Evolutionary conservation across 2,888 invertebrate genomes (phyloP).

Genomic region (Pasiphila rectangulata): DNA sequence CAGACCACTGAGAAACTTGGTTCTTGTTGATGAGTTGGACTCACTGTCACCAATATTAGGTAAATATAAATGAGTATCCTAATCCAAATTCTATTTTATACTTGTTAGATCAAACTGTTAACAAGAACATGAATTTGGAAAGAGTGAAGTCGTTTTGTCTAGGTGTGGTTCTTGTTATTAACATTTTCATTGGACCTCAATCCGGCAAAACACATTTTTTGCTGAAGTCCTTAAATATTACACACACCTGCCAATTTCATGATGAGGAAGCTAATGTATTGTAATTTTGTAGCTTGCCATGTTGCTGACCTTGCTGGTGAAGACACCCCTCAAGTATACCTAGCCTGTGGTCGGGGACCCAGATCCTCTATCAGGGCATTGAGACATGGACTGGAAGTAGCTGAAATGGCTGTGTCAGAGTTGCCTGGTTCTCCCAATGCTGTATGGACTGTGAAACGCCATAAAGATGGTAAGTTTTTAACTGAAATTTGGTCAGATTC

Average conservation of each 20-base stretch:
- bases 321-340: slow-evolving; percentile 98
- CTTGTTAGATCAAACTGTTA: slow-evolving; percentile 19
- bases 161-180: slow-evolving; percentile 21
- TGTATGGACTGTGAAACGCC: slow-evolving; percentile 98
- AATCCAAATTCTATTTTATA: slow-evolving; percentile 13
- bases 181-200: slow-evolving; percentile 19
- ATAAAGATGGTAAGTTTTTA: slow-evolving; percentile 93
- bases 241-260: background rate
- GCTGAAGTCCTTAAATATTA: background rate
- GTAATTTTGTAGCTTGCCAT: slow-evolving; percentile 83
- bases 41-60: slow-evolving; percentile 96
- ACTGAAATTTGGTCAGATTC: background rate
- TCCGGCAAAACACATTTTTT: slow-evolving; percentile 19
- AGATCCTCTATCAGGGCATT: slow-evolving; percentile 95
- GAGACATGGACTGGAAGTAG: slow-evolving; percentile 98
- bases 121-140: slow-evolving; percentile 22
- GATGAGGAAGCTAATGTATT: background rate
- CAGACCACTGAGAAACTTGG: slow-evolving; percentile 94
- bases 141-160: slow-evolving; percentile 21
- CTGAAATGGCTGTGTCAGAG: slow-evolving; percentile 99
- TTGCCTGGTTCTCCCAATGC: slow-evolving; percentile 99
- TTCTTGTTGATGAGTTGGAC: slow-evolving; percentile 97
- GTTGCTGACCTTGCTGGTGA: slow-evolving; percentile 98
- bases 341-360: slow-evolving; percentile 97
- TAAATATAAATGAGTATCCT: slow-evolving; percentile 45